Evolutionary conservation across 1,140 invertebrate species (phyloP).

Genomic region (Lasioglossum albipes): DNA sequence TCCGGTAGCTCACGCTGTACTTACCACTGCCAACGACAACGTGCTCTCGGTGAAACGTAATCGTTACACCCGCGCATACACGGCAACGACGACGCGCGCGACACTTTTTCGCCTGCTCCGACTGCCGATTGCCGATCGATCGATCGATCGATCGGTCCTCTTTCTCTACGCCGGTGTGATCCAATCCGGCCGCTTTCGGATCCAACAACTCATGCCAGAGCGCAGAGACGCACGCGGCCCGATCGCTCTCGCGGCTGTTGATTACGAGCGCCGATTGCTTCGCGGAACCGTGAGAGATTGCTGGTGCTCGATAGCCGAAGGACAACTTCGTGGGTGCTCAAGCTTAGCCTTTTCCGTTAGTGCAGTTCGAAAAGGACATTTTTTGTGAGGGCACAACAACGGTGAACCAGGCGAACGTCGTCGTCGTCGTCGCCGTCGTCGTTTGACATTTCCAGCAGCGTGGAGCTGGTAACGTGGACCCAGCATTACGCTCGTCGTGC

Average conservation of each 20-base stretch:
- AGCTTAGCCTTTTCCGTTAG: background rate
- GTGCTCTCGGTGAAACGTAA: too few species aligned
- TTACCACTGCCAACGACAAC: background rate
- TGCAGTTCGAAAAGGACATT: background rate
- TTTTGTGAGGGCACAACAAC: background rate
- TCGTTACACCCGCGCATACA: too few species aligned
- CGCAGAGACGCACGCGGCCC: background rate
- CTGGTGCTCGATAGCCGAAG: background rate
- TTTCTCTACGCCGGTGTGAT: too few species aligned
- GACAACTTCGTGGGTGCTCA: too few species aligned
- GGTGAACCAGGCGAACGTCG: slow-evolving; percentile 48
- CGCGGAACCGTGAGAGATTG: slow-evolving; percentile 12
- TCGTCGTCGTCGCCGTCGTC: too few species aligned
- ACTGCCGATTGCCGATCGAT: too few species aligned
- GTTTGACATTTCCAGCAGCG: slow-evolving; percentile 71
- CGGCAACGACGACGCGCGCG: too few species aligned
- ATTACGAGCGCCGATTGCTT: background rate
- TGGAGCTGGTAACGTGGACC: slow-evolving; percentile 24
- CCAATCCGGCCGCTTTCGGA: background rate
- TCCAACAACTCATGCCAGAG: background rate
- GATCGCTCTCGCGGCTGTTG: background rate
- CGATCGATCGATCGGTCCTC: too few species aligned
- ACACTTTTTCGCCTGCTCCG: too few species aligned
- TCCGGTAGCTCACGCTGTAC: background rate
- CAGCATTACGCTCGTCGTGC: background rate